phyloP scores from a whole-genome alignment of 2,888 invertebrate genomes.

The Meiosimyza decipiens region DNA sequence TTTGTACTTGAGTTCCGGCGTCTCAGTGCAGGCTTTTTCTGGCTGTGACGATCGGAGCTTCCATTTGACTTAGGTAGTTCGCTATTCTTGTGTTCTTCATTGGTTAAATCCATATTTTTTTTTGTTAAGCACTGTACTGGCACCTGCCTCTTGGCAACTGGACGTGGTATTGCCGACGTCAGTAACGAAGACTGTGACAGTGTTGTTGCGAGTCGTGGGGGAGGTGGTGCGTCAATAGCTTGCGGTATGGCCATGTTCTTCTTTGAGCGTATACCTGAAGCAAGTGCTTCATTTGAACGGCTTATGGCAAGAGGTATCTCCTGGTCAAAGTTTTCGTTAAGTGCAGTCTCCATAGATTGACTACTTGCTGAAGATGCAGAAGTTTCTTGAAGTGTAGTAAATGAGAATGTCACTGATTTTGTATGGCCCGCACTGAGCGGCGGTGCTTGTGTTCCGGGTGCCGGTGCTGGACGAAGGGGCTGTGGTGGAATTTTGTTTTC shows the following conservation, averaged over 20 bases:
- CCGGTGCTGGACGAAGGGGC: slow-evolving; percentile 74
- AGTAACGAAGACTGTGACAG: slow-evolving; percentile 48
- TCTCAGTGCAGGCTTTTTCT: slow-evolving; percentile 41
- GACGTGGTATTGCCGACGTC: slow-evolving; percentile 61
- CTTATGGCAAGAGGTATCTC: not conserved
- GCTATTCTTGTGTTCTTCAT: not conserved
- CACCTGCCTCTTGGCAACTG: slow-evolving; percentile 61
- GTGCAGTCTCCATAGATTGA: slow-evolving; percentile 30
- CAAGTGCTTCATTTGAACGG: not conserved
- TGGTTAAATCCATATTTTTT: not conserved
- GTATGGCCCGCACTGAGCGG: slow-evolving; percentile 47
- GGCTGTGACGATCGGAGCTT: not conserved
- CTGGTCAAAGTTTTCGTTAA: slow-evolving; percentile 38
- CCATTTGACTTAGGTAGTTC: not conserved
- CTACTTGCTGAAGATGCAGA: slow-evolving; percentile 37
- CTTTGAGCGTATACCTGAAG: slow-evolving; percentile 45
- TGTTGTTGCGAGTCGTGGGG: slow-evolving; percentile 50
- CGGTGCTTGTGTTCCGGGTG: slow-evolving; percentile 49
- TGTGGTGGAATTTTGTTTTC: slow-evolving; percentile 73
- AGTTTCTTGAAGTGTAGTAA: slow-evolving; percentile 44
- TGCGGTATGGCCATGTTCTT: slow-evolving; percentile 47
- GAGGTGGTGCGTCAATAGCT: slow-evolving; percentile 56
- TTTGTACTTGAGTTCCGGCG: slow-evolving; percentile 62
- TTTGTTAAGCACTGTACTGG: slow-evolving; percentile 51
- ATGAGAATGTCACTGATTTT: slow-evolving; percentile 59